Evolutionary conservation across 1,140 invertebrate genomes (phyloP).

Genomic region (Leptoteleia sp.): DNA sequence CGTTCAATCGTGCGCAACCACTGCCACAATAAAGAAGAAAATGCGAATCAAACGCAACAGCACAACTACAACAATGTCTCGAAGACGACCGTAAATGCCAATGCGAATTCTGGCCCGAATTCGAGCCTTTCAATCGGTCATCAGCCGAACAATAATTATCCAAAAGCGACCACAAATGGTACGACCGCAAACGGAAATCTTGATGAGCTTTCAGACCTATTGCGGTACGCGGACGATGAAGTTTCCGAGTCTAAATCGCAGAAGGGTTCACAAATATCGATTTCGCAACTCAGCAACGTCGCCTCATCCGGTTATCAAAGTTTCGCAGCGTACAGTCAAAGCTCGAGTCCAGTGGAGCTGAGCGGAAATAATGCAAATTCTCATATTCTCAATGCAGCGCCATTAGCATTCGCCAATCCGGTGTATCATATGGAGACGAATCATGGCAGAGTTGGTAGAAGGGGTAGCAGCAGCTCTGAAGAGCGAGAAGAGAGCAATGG

Average conservation of each 20-base stretch:
- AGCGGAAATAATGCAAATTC: slow-evolving; percentile 81
- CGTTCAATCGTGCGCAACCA: slow-evolving; percentile 75
- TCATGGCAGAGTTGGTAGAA: slow-evolving; percentile 71
- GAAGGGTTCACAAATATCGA: slow-evolving; percentile 83
- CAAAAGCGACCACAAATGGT: slow-evolving; percentile 62
- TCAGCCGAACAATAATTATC: slow-evolving; percentile 78
- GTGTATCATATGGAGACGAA: slow-evolving; percentile 88
- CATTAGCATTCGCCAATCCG: slow-evolving; percentile 93
- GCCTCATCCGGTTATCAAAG: slow-evolving; percentile 95
- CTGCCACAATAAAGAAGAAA: slow-evolving; percentile 80
- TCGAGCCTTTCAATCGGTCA: slow-evolving; percentile 75
- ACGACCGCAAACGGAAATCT: slow-evolving; percentile 80
- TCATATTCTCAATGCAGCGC: slow-evolving; percentile 82
- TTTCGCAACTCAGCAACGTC: slow-evolving; percentile 90
- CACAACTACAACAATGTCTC: slow-evolving; percentile 79
- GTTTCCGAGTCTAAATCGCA: slow-evolving; percentile 79
- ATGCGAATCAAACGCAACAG: slow-evolving; percentile 79
- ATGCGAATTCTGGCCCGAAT: slow-evolving; percentile 73
- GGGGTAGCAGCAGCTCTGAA: slow-evolving; percentile 81
- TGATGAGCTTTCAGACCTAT: slow-evolving; percentile 87
- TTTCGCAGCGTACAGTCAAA: slow-evolving; percentile 93
- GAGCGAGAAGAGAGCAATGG: slow-evolving; percentile 74
- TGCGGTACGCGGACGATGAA: slow-evolving; percentile 82
- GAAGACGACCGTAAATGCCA: slow-evolving; percentile 79
- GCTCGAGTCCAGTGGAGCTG: slow-evolving; percentile 92